These are phyloP conservation scores for Mythimna loreyi DNA, from an alignment of 2,888 invertebrate species.

Conservation along the genomic window DNA sequence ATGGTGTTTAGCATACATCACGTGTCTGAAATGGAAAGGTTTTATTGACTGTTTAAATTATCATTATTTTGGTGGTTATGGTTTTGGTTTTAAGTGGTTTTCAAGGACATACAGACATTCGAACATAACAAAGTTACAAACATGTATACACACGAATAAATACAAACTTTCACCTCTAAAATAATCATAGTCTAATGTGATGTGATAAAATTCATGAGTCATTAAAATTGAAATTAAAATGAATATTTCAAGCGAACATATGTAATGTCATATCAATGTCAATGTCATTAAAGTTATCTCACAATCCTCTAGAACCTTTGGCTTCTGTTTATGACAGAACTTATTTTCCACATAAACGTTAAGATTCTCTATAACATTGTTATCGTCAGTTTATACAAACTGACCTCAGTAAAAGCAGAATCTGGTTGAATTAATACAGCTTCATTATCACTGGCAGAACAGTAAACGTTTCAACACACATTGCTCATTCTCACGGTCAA, in stretches of 20 bases:
- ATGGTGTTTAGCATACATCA: constrained; percentile 20
- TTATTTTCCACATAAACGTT: constrained; percentile 8
- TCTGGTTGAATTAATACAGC: constrained; percentile 28
- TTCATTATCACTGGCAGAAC: constrained; percentile 20
- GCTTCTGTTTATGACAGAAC: neutral
- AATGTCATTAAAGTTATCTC: neutral
- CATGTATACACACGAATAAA: no score
- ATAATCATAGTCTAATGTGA: no score
- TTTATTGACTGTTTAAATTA: neutral
- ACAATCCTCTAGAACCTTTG: neutral
- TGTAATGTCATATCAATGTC: no score
- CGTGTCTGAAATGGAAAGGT: neutral
- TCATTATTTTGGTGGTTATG: no score
- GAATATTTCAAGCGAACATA: neutral
- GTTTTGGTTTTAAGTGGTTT: no score
- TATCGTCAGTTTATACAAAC: constrained; percentile 37
- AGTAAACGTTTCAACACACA: constrained; percentile 35
- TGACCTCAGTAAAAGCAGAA: constrained; percentile 25
- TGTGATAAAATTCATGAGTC: no score
- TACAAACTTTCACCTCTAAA: no score
- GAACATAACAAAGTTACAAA: no score
- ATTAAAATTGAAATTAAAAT: no score
- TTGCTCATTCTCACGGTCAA: constrained; percentile 47
- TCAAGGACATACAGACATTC: no score
- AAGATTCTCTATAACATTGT: constrained; percentile 1